Evolutionary conservation across 2,797 vertebrate species (phyloP), one percentile per base, ranked within the genome.

Genomic region (Emys orbicularis): DNA sequence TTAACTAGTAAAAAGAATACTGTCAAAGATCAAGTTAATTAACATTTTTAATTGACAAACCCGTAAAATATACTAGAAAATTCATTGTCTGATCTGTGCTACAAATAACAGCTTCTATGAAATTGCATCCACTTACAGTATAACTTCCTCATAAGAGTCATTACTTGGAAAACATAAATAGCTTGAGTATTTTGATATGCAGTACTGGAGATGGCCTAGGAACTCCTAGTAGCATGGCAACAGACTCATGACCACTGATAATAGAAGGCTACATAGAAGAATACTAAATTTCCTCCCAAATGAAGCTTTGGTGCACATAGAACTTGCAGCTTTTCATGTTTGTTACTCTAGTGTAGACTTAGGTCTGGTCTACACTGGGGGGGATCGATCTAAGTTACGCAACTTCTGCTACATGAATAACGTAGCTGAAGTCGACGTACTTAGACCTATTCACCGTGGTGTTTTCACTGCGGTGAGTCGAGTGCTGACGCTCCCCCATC

Each of bases 161-260:
- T 7, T 91, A 47, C 56, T 34, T 88, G 59, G 56, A 92, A 96
- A 79, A 49, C 54, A 41, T 90, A 88, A 72, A 85, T 21, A 74
- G 21, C 83, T 59, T 25, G 54, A 79, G 10, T n/a, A 37, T 76
- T 88, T 91, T 93, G 37, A 72, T 49, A 50, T 50, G 37, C 49
- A 37, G 37, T 23, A 53, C 31, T n/a, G 31, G 11, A 27, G 23
- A 27, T 74, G 41, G 25, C 37, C 41, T 41, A 74, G 44, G 44
- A 94, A 82, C 81, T 8, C 13, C 89, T 27, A 52, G 23, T 95
- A 85, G 85, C 85, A 85, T 93, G 19, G 95, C 79, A 97, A 97
- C 94, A 91, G 88, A 95, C 56, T 50, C 52, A 27, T 83, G 91
- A 94, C 56, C 68, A 72, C 37, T 34, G 49, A 83, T 5, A 57